Evolutionary conservation across 2,888 invertebrate species (phyloP).

Genomic region (Drosophila cognata): DNA sequence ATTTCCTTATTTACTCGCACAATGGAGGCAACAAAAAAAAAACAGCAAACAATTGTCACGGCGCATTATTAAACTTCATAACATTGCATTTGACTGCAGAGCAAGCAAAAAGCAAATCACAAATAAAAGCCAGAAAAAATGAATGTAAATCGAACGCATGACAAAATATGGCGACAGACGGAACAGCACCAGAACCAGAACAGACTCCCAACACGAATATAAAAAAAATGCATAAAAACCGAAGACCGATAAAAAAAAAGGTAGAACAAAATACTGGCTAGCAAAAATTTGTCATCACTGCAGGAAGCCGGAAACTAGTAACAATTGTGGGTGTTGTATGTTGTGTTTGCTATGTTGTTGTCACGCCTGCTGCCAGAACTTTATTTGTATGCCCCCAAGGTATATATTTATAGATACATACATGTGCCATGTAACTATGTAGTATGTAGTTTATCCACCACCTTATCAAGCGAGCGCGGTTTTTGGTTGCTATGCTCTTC

Average conservation of each 20-base stretch:
- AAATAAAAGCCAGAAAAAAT: conserved; percentile 24
- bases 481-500: conserved; percentile 21
- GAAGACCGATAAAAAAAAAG: conserved; percentile 9
- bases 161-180: conserved; percentile 57
- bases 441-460: neutral
- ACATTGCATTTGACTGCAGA: conserved; percentile 20
- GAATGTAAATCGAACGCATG: conserved; percentile 58
- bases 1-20: conserved; percentile 35
- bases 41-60: conserved; percentile 52
- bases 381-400: conserved; percentile 43
- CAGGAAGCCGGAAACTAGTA: conserved; percentile 80
- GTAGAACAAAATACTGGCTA: conserved; percentile 49
- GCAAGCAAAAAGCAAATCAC: conserved; percentile 3
- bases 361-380: conserved; percentile 64
- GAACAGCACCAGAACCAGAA: conserved; percentile 20
- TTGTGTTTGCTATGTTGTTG: conserved; percentile 33
- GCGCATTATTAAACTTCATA: conserved; percentile 59
- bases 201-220: conserved; percentile 16
- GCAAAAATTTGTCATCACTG: conserved; percentile 75
- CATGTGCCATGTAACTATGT: neutral
- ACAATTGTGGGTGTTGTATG: conserved; percentile 62
- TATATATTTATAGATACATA: neutral
- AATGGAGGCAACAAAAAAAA: conserved; percentile 23
- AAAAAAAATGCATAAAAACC: neutral
- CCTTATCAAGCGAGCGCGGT: conserved; percentile 45